Conservation (phyloP, 1,140 invertebrate species). For the Leptonema lineaticorne region DNA sequence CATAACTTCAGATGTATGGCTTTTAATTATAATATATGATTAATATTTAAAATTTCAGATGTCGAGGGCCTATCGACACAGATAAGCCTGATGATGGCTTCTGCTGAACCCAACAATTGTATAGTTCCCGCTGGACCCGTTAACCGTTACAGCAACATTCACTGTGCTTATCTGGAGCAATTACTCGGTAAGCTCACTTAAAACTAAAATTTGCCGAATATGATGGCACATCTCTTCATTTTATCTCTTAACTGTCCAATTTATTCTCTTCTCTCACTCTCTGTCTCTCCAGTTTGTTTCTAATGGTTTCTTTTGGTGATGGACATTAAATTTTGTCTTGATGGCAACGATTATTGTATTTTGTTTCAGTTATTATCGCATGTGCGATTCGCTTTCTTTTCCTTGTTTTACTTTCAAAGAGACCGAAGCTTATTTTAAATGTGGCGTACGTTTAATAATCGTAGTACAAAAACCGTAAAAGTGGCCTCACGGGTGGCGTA, state of each 20-base stretch:
- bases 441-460: neutral
- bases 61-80: constrained; percentile 38
- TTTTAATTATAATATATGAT: neutral
- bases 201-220: neutral
- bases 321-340: too few relatives aligned
- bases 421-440: constrained; percentile 1
- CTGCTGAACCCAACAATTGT: constrained; percentile 20
- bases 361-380: too few relatives aligned
- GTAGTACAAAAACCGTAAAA: constrained; percentile 7
- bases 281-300: too few relatives aligned
- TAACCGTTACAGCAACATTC: constrained; percentile 37
- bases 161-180: constrained; percentile 39
- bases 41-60: constrained; percentile 34
- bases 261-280: neutral
- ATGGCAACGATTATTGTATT: too few relatives aligned
- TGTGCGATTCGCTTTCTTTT: too few relatives aligned
- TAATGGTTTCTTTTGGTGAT: too few relatives aligned
- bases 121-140: constrained; percentile 18
- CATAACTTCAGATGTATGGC: too few relatives aligned
- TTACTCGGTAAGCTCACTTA: constrained; percentile 34
- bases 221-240: neutral
- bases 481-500: neutral
- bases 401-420: neutral
- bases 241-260: too few relatives aligned
- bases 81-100: constrained; percentile 38